Evolutionary conservation across 2,888 invertebrate species (phyloP), one percentile per base, ranked within the genome.

Genomic region (Gymnosoma rotundatum): DNA sequence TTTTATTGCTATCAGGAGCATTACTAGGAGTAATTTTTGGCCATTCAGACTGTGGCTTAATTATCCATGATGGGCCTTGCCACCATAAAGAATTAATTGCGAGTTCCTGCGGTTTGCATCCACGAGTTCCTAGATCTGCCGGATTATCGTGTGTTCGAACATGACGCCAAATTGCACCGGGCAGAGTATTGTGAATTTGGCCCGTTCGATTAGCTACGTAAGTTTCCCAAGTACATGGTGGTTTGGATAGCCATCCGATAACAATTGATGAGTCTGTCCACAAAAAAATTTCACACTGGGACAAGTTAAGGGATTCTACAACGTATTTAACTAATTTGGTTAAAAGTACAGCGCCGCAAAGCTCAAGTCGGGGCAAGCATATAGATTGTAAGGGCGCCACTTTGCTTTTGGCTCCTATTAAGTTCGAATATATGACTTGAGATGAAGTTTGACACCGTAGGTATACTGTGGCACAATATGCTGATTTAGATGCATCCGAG

Each of bases 101-200:
- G n/a, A n/a, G n/a, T n/a, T n/a, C n/a, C n/a, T n/a, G n/a, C n/a
- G n/a, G n/a, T n/a, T n/a, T 58, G 12, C 42, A 10, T 9, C 42
- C 42, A 8, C 42, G 8, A 45, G 58, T 58, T 7, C 70, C 70
- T 3, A 70, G 7, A 42, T 70, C 70, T 5, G 60, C 70, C 12
- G 70, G 48, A 14, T 70, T 70, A 9, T 70, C 60, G 1, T 45
- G 45, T 20, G 70, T 70, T 14, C 58, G n/a, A 1, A 70, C 70
- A 21, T 70, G 32, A 4, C 25, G 21, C 48, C 38, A 52, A 12
- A n/a, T 38, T 32, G 73, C 73, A 7, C 38, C 45, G 5, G 73
- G 54, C 48, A 25, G 16, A 2, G 3, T 38, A 8, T 10, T 50
- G n/a, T 63, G 63, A 25, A 63, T 63, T 54, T 63, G 54, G 10